Base-by-base conservation (phyloP, 2,797 vertebrate species). In the Helarctos malayanus region DNA sequence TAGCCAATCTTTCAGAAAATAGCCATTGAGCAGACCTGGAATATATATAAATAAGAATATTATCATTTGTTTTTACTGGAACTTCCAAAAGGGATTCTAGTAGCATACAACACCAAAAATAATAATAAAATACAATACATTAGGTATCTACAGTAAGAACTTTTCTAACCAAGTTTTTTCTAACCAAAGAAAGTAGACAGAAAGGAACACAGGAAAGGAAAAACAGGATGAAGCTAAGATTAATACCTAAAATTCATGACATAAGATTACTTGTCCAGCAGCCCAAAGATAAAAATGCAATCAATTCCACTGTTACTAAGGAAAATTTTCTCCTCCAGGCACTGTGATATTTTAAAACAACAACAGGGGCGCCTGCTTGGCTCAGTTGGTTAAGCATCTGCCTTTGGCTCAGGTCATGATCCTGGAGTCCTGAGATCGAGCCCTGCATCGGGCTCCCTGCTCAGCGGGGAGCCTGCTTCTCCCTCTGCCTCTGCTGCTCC, bases 1-100 rank as follows among this genome's bases (percentile, higher is more conserved):
- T 68, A 73, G 65, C n/a, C 75, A 87, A 69, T 91, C 59, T 87
- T 59, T 82, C 45, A 57, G 76, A 81, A 97, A 93, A n/a, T 41
- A 95, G 41, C 79, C 69, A 87, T 19, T 76, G 61, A 91, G 68
- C 25, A 83, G 21, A 45, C 19, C 71, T 79, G 54, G 21, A 54
- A 94, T 65, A 81, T 57, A 68, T 68, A 81, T 35, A 91, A 80
- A 73, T 52, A 81, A 86, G 52, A 91, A 61, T 61, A 47, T 61
- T 86, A 78, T 89, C 65, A 47, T 38, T 52, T 92, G 56, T 63
- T 75, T 91, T 91, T 73, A 61, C 52, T 54, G 87, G 41, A 91
- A 91, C 68, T 38, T 65, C 82, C 52, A 49, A 76, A 82, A 88
- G 2, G 21, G 13, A 92, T 75, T 87, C 52, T 63, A 84, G 19